Evolutionary conservation across 2,888 invertebrate genomes (phyloP), one percentile per base, ranked within the genome.

Genomic region (Muschampia plurimacula): DNA sequence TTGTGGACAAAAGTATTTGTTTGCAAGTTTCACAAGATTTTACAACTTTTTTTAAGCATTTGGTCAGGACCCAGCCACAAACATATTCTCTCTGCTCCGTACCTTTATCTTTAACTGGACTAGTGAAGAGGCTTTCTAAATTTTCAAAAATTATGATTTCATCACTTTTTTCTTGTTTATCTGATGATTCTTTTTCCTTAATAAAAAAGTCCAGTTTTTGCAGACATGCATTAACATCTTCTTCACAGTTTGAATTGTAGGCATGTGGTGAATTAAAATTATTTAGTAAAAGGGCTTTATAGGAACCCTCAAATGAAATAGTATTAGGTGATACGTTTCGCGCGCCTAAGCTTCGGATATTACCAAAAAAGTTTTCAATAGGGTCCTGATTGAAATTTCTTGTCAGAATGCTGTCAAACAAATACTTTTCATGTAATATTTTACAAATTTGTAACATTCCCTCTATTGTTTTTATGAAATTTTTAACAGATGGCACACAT

Each of bases 311-410:
- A 55, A 55, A 55, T 8, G n/a, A 15, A 9, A 55, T 22, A n/a
- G 22, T 22, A 15, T 55, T 55, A 8, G 55, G 55, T 8, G 15
- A 8, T n/a, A n/a, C n/a, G 22, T 55, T 55, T 55, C 55, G n/a
- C 8, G 7, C n/a, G n/a, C 55, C 55, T 41, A 41, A 63, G 41
- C 22, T 60, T 44, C 32, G n/a, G 15, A 55, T 22, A 55, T 52
- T 52, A 13, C 66, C 60, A 36, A 78, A 69, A 36, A 60, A 60
- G 36, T 60, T 60, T 60, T 60, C 60, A 32, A 60, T 10, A n/a
- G 60, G 60, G n/a, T 60, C 60, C 60, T 60, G 60, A 60, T 60
- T 60, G 13, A 60, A 60, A 36, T 60, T 60, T 10, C 60, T 32
- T 13, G 13, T 60, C 60, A 60, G 36, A 13, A 60, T 32, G 12